Conservation (phyloP, 1,140 invertebrate species). For the Drosophila fuyamai region DNA sequence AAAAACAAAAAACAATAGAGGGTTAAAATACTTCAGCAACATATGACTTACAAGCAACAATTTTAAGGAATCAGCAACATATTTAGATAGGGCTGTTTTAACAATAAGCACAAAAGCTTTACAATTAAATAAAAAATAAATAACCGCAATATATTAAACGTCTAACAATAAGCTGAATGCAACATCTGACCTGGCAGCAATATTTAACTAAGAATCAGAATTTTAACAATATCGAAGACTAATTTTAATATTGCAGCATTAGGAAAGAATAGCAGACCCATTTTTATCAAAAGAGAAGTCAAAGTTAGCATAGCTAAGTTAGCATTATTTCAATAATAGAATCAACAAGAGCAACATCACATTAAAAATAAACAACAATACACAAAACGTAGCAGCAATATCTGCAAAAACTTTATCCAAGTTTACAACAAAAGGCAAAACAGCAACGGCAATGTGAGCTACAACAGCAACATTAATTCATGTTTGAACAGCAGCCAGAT, state of each 20-base stretch:
- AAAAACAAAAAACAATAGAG: conserved; percentile 1
- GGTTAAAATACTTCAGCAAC: conserved; percentile 10
- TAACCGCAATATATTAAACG: no score
- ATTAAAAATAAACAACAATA: background rate
- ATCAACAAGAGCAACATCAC: background rate
- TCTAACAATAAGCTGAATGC: no score
- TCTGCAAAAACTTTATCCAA: background rate
- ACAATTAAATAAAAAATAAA: no score
- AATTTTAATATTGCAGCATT: background rate
- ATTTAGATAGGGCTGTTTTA: background rate
- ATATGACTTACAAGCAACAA: conserved; percentile 37
- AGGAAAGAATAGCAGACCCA: background rate
- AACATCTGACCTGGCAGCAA: conserved; percentile 1
- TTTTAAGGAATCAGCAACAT: background rate
- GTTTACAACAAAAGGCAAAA: background rate
- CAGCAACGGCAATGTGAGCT: background rate
- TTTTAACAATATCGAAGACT: background rate
- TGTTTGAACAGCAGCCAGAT: conserved; percentile 5
- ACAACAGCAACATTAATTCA: conserved; percentile 8
- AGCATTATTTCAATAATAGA: background rate
- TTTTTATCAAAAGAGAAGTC: no score
- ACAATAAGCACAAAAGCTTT: background rate
- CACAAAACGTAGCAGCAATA: background rate
- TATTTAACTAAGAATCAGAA: conserved; percentile 34
- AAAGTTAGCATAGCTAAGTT: background rate